Evolutionary conservation across 2,797 vertebrate genomes (phyloP).

Genomic region (Pteropus rufus): DNA sequence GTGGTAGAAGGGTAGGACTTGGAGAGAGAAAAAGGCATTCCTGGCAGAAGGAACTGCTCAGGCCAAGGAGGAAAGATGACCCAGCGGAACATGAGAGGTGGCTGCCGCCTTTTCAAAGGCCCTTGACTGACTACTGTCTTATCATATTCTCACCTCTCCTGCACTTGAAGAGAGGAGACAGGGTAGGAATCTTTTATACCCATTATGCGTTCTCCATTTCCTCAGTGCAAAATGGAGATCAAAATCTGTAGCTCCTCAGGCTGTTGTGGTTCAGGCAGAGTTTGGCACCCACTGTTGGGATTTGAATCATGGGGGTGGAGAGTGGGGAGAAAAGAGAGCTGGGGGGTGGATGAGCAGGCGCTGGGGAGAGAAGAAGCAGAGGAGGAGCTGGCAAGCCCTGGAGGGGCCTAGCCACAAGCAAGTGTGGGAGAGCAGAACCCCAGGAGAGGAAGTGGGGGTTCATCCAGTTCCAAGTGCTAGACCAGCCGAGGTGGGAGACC

Average conservation of each 20-base stretch:
- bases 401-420: not conserved
- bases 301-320: not conserved
- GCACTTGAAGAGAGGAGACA: not conserved
- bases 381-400: not conserved
- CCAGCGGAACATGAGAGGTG: accelerated
- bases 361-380: not conserved
- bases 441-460: not conserved
- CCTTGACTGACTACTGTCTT: not conserved
- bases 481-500: not conserved
- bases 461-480: not conserved
- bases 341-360: not conserved
- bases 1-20: not conserved
- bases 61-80: not conserved
- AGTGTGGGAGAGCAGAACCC: not conserved
- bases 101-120: not conserved
- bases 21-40: not conserved
- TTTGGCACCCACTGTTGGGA: not conserved
- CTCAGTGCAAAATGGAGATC: not conserved
- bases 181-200: not conserved
- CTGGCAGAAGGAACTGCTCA: not conserved
- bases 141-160: not conserved
- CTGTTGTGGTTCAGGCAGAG: not conserved
- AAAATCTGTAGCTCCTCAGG: not conserved
- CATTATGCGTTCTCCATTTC: not conserved
- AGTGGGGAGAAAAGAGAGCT: not conserved